A percentile compares a stretch with the other conserved stretches of the same genome.
Evolutionary conservation across 2,113 vertebrate species (phyloP).

Genomic region (Dasypus novemcinctus): DNA sequence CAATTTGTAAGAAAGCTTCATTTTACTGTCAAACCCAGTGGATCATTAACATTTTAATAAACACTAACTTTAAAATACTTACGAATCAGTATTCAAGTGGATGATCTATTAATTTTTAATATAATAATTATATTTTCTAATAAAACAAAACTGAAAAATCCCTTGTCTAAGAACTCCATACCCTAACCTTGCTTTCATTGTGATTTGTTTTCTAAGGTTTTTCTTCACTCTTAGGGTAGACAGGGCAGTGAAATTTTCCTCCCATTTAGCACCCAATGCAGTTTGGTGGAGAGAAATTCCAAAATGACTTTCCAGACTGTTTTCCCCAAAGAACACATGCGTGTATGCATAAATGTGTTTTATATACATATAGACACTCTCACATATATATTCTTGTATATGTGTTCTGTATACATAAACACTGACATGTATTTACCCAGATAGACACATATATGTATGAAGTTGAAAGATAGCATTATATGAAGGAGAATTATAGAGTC

Average conservation of each 20-base stretch:
- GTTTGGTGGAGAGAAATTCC: neutral
- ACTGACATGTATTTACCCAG: neutral
- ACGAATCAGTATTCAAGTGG: neutral
- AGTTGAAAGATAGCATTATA: neutral
- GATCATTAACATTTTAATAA: conserved; percentile 6
- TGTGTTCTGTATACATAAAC: neutral
- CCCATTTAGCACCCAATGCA: neutral
- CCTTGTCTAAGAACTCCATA: neutral
- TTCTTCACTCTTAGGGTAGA: neutral
- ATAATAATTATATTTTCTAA: neutral
- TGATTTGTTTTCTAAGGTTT: neutral
- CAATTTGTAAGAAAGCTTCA: neutral
- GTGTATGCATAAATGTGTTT: neutral
- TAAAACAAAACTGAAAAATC: neutral
- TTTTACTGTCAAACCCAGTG: neutral
- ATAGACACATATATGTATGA: neutral
- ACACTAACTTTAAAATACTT: neutral
- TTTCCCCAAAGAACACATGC: neutral
- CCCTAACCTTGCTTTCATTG: neutral
- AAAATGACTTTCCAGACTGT: neutral
- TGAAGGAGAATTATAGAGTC: neutral
- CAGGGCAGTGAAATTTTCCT: neutral
- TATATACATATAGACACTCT: neutral
- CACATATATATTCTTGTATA: neutral
- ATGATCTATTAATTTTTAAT: neutral